Percentiles rank a stretch among this genome's conserved stretches.
phyloP scores from a whole-genome alignment of 2,113 vertebrate genomes.

The Mesocricetus auratus region DNA sequence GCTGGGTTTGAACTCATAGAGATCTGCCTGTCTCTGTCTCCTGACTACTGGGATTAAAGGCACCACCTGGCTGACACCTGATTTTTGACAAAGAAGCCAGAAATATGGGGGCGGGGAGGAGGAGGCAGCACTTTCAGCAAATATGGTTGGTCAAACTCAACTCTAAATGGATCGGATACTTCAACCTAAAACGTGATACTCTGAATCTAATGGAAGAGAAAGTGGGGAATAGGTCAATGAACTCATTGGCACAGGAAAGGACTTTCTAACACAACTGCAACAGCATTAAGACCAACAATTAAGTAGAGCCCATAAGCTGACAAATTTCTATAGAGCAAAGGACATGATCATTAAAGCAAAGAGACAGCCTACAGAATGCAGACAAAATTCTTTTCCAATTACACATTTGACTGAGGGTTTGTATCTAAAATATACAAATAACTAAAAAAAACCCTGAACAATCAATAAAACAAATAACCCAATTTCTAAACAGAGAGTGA shows the following conservation, averaged over 20 bases:
- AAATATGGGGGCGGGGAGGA: not conserved
- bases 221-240: not conserved
- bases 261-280: not conserved
- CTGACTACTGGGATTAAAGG: no score
- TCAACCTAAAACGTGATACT: not conserved
- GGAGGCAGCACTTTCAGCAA: not conserved
- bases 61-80: not conserved
- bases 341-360: not conserved
- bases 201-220: not conserved
- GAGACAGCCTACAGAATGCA: not conserved
- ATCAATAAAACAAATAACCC: not conserved
- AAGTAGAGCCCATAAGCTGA: not conserved
- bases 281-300: not conserved
- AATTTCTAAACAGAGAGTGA: not conserved
- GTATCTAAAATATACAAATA: not conserved
- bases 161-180: not conserved
- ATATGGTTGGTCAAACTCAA: not conserved
- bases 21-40: no score
- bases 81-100: not conserved
- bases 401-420: not conserved
- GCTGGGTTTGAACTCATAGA: no score
- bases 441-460: not conserved
- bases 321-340: not conserved
- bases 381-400: not conserved
- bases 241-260: not conserved